Base-by-base conservation (phyloP, 2,888 invertebrate genomes). In the Baronia brevicornis region DNA sequence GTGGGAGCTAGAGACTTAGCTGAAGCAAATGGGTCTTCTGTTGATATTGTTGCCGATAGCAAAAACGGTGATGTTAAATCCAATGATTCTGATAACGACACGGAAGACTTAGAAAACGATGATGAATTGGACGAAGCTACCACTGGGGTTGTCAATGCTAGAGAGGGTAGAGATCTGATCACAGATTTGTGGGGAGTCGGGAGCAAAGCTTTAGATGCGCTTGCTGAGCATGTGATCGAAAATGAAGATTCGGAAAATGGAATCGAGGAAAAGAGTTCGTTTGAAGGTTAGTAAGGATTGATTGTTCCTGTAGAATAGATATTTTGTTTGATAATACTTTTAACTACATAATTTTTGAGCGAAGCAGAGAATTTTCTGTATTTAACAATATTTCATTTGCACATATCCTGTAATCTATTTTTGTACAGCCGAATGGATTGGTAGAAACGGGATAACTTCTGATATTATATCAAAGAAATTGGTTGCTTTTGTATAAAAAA, bases 261-360 rank as follows among this genome's bases (percentile, higher is more conserved):
- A 4, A 32, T 82, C 2, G 47, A 56, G 22, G 77, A 78, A 51
- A 65, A 67, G 27, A 73, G 71, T 39, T 64, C 75, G n/a, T 22
- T 72, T 28, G 61, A 55, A 79, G 78, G 78, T 82, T 65, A 51
- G 52, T 64, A 67, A 54, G n/a, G n/a, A n/a, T n/a, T n/a, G n/a
- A n/a, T n/a, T n/a, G n/a, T n/a, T n/a, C n/a, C n/a, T n/a, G n/a
- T n/a, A n/a, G n/a, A n/a, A n/a, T n/a, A n/a, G n/a, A n/a, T n/a
- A n/a, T n/a, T n/a, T n/a, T n/a, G n/a, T n/a, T n/a, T n/a, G n/a
- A n/a, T n/a, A n/a, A n/a, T n/a, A n/a, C n/a, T n/a, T n/a, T n/a
- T n/a, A n/a, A n/a, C n/a, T n/a, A n/a, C n/a, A n/a, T n/a, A n/a
- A n/a, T n/a, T n/a, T n/a, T n/a, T n/a, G n/a, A n/a, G n/a, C n/a